These are phyloP conservation scores for Hanleya hanleyi DNA, from an alignment of 2,888 invertebrate genomes.

Conservation along the genomic window DNA sequence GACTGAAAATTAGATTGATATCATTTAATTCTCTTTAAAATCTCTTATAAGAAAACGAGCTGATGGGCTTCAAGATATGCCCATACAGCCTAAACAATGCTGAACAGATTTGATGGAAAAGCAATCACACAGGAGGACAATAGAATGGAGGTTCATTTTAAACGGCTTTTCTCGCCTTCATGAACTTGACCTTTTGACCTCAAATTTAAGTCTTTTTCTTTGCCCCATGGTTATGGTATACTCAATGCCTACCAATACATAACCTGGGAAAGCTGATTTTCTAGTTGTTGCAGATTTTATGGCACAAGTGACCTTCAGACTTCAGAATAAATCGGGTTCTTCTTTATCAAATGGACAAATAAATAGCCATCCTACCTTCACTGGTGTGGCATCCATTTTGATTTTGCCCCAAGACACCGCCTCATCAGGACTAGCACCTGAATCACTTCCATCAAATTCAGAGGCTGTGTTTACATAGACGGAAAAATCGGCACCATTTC, in stretches of 20 bases:
- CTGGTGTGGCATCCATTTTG: conserved; percentile 87
- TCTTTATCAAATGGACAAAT: too few relatives aligned
- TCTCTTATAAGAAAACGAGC: not conserved
- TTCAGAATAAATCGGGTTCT: too few relatives aligned
- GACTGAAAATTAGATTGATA: not conserved
- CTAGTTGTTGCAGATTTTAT: too few relatives aligned
- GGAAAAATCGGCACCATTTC: conserved; percentile 96
- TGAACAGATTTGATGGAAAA: not conserved
- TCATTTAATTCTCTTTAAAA: not conserved
- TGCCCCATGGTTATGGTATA: too few relatives aligned
- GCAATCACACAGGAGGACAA: not conserved
- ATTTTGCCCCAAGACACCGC: conserved; percentile 99
- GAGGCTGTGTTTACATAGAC: conserved; percentile 96
- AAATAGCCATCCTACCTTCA: conserved; percentile 89
- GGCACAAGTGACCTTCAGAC: too few relatives aligned
- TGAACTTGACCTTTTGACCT: not conserved
- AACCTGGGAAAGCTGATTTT: too few relatives aligned
- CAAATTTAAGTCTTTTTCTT: not conserved
- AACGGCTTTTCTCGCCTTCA: too few relatives aligned
- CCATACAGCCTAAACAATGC: not conserved
- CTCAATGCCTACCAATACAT: too few relatives aligned
- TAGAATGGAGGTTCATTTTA: too few relatives aligned
- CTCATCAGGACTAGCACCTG: conserved; percentile 98
- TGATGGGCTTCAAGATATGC: too few relatives aligned
- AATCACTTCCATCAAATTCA: conserved; percentile 97